Evolutionary conservation across 2,113 vertebrate species (phyloP).

Genomic region (Eonycteris spelaea): DNA sequence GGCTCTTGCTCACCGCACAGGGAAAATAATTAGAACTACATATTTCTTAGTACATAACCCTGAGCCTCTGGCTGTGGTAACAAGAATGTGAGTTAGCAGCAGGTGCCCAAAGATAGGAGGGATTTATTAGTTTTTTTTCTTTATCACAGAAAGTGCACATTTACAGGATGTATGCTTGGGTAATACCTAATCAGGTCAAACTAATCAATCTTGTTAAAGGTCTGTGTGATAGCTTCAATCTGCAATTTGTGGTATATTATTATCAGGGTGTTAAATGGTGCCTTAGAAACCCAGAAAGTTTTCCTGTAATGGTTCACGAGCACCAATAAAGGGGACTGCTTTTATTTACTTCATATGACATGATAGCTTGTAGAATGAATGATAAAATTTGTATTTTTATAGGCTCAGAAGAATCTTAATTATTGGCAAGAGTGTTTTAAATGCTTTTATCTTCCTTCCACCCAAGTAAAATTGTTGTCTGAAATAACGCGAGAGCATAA

Average conservation of each 20-base stretch:
- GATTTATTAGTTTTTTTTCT: neutral
- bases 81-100: neutral
- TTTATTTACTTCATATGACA: neutral
- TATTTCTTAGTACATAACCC: neutral
- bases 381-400: conserved; percentile 10
- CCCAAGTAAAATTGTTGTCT: neutral
- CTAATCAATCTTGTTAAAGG: neutral
- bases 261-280: neutral
- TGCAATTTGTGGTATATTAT: neutral
- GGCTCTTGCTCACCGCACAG: neutral
- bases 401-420: neutral
- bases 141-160: neutral
- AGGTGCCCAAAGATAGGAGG: neutral
- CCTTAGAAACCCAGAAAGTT: neutral
- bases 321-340: neutral
- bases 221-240: neutral
- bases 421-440: neutral
- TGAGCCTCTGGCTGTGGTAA: neutral
- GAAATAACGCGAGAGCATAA: neutral
- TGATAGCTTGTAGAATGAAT: neutral
- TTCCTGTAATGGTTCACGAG: neutral
- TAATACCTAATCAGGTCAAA: neutral
- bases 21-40: neutral
- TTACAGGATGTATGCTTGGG: neutral
- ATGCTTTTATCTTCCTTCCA: neutral